phyloP scores from a whole-genome alignment of 2,888 invertebrate species.

The Entomobrya proxima region DNA sequence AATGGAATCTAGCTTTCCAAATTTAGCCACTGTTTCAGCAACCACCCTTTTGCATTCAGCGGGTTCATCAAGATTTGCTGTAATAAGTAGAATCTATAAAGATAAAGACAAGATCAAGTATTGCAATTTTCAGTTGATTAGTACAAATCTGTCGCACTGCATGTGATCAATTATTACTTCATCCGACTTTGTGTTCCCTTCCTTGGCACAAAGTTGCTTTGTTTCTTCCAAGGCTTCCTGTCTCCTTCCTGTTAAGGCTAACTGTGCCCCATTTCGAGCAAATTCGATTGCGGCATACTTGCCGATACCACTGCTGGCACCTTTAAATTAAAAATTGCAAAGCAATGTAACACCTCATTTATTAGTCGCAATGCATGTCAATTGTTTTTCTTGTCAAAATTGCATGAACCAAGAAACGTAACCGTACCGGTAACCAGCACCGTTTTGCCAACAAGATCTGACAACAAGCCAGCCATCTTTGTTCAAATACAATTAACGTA shows the following conservation, averaged over 20 bases:
- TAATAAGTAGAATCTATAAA: conserved; percentile 65
- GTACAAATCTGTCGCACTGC: neutral
- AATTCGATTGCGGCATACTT: conserved; percentile 88
- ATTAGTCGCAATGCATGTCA: neutral
- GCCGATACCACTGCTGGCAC: conserved; percentile 92
- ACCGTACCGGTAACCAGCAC: conserved; percentile 71
- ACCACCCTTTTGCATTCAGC: conserved; percentile 70
- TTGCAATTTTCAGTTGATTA: neutral
- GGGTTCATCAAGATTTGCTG: conserved; percentile 67
- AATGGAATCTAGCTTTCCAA: conserved; percentile 71
- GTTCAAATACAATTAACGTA: neutral
- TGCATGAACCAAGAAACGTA: neutral
- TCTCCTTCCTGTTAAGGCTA: conserved; percentile 82
- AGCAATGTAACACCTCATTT: neutral
- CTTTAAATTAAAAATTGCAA: conserved; percentile 77
- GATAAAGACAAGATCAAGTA: neutral
- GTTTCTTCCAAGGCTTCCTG: conserved; percentile 81
- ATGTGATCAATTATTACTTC: conserved; percentile 51
- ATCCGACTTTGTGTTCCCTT: conserved; percentile 29
- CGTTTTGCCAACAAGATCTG: conserved; percentile 70
- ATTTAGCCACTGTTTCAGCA: conserved; percentile 67
- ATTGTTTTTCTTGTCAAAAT: too few species aligned
- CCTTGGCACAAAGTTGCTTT: conserved; percentile 58
- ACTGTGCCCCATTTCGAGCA: conserved; percentile 85
- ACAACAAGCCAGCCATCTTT: conserved; percentile 57